A percentile compares a stretch with the other conserved stretches of the same genome.
phyloP scores from a whole-genome alignment of 2,888 invertebrate species.

The Luffia ferchaultella region DNA sequence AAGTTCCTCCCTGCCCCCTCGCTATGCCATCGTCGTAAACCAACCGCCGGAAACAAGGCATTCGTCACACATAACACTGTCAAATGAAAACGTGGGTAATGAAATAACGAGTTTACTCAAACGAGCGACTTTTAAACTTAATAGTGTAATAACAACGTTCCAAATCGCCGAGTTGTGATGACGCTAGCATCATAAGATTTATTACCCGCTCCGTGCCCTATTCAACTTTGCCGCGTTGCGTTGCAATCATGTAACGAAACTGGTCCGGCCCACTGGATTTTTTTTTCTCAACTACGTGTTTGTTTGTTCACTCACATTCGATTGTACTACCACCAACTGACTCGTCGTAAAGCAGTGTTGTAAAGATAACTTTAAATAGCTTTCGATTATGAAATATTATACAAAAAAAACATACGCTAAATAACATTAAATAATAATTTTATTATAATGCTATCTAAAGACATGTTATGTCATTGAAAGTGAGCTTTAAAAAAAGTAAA shows the following conservation, averaged over 20 bases:
- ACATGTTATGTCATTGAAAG: too few relatives aligned
- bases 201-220: neutral
- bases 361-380: neutral
- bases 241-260: neutral
- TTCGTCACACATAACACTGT: slow-evolving; percentile 22
- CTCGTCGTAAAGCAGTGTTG: too few relatives aligned
- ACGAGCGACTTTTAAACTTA: slow-evolving; percentile 14
- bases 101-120: slow-evolving; percentile 15
- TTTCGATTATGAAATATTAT: too few relatives aligned
- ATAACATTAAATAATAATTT: too few relatives aligned
- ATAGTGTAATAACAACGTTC: slow-evolving; percentile 7
- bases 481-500: too few relatives aligned
- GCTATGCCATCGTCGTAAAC: slow-evolving; percentile 51
- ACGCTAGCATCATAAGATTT: slow-evolving; percentile 6
- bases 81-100: slow-evolving; percentile 11
- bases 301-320: neutral
- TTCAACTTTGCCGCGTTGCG: neutral
- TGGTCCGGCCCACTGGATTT: neutral
- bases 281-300: neutral
- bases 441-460: too few relatives aligned
- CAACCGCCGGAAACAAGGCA: slow-evolving; percentile 23
- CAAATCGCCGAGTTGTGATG: slow-evolving; percentile 1
- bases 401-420: too few relatives aligned
- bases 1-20: slow-evolving; percentile 18
- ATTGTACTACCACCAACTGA: neutral